These are phyloP conservation scores for Galaxias olidus DNA, from an alignment of 2,797 vertebrate species.

Conservation along the genomic window DNA sequence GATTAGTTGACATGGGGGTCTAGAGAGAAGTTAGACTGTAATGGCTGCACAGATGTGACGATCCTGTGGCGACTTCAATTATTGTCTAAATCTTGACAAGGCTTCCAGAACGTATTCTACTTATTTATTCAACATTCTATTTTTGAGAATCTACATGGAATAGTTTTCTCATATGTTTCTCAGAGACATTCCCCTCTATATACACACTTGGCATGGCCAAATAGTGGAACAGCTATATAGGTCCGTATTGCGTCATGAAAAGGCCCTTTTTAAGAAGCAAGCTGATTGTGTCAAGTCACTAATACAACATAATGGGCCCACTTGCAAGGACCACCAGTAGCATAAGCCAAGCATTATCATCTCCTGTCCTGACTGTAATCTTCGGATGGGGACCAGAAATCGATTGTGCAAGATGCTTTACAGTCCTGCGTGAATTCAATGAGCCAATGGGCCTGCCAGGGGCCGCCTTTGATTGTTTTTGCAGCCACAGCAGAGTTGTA, in stretches of 20 bases:
- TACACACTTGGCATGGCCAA: no score
- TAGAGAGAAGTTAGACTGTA: background rate
- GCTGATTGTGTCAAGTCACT: conserved; percentile 24
- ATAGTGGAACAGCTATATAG: no score
- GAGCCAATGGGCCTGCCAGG: background rate
- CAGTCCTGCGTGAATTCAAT: conserved; percentile 28
- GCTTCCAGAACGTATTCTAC: no score
- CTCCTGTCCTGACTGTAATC: conserved; percentile 34
- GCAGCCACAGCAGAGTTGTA: conserved; percentile 29
- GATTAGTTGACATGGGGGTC: background rate
- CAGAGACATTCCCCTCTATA: no score
- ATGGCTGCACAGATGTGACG: no score
- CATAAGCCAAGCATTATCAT: conserved; percentile 43
- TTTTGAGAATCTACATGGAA: no score
- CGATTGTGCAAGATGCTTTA: conserved; percentile 45
- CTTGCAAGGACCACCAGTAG: conserved; percentile 40
- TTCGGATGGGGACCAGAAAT: conserved; percentile 30
- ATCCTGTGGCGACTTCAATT: no score
- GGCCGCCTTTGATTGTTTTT: conserved; percentile 20
- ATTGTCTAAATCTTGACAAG: no score
- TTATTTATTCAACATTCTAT: no score
- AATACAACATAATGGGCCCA: conserved; percentile 39
- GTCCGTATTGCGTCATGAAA: no score
- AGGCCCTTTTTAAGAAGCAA: conserved; percentile 8
- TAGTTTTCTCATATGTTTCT: no score